Evolutionary conservation across 2,797 vertebrate genomes (phyloP).

Genomic region (Aeoliscus strigatus): DNA sequence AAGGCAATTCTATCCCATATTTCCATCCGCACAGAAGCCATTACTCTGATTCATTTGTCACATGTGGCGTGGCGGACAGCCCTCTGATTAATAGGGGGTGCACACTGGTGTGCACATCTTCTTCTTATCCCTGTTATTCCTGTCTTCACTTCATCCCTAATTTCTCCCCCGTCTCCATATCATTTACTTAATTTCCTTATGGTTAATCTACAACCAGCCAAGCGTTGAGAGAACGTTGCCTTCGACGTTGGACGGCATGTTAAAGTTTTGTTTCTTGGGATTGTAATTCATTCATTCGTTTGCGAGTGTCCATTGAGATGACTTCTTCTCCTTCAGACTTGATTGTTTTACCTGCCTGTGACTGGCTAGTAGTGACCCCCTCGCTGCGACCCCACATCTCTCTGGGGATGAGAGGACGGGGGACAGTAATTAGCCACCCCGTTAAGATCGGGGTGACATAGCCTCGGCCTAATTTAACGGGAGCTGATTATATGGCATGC

Average conservation of each 20-base stretch:
- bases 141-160: constrained; percentile 34
- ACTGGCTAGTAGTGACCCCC: constrained; percentile 12
- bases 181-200: constrained; percentile 15
- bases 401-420: constrained; percentile 26
- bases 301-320: not conserved
- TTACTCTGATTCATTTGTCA: constrained; percentile 74
- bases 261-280: no score
- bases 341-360: constrained; percentile 11
- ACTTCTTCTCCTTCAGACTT: constrained; percentile 4
- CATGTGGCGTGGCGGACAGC: constrained; percentile 48
- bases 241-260: constrained; percentile 47
- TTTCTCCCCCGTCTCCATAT: constrained; percentile 14
- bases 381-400: constrained; percentile 30
- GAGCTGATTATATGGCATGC: constrained; percentile 55
- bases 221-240: constrained; percentile 45
- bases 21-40: constrained; percentile 60
- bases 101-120: constrained; percentile 51
- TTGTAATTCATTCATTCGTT: no score
- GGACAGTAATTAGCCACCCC: constrained; percentile 56
- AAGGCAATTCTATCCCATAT: constrained; percentile 36
- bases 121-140: constrained; percentile 25
- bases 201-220: constrained; percentile 30
- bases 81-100: constrained; percentile 66
- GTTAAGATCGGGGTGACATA: constrained; percentile 53
- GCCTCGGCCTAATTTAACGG: constrained; percentile 56